These are phyloP conservation scores for Folsomia manolachei DNA, from an alignment of 2,888 invertebrate genomes.

Conservation along the genomic window DNA sequence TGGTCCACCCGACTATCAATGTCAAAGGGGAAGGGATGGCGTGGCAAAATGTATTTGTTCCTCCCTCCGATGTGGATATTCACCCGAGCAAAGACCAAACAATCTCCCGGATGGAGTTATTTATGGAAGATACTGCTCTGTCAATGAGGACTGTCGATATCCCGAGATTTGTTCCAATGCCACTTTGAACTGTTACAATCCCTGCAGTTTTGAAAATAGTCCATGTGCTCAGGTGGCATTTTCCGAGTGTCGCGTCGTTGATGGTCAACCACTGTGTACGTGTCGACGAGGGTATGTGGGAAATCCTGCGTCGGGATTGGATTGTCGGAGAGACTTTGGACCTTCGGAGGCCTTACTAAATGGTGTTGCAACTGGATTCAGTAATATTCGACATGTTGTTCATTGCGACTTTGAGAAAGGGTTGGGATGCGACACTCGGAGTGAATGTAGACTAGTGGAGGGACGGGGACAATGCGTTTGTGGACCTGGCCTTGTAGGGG, in stretches of 20 bases:
- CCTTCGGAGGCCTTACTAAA: background rate
- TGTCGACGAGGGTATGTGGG: constrained; percentile 32
- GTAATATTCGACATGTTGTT: background rate
- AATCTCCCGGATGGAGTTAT: background rate
- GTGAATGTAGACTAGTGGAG: constrained; percentile 27
- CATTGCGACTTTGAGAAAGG: constrained; percentile 31
- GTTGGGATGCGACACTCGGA: constrained; percentile 27
- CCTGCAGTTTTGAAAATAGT: constrained; percentile 26
- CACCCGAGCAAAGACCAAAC: background rate
- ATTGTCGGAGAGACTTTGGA: constrained; percentile 24
- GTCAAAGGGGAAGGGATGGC: background rate
- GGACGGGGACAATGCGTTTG: constrained; percentile 26
- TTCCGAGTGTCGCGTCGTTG: constrained; percentile 33
- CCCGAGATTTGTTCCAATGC: constrained; percentile 31
- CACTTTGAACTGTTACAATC: constrained; percentile 26
- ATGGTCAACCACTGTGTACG: constrained; percentile 31
- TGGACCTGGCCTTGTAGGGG: constrained; percentile 25
- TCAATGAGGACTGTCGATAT: constrained; percentile 21
- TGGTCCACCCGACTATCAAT: background rate
- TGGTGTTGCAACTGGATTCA: background rate
- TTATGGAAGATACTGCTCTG: background rate
- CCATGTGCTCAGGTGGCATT: constrained; percentile 31
- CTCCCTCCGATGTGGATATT: background rate
- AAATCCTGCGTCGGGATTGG: constrained; percentile 30
- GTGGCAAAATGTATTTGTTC: background rate